Percentiles rank a stretch among this genome's conserved stretches.
Evolutionary conservation across 2,888 invertebrate species (phyloP).

Genomic region (Erebia ligea): DNA sequence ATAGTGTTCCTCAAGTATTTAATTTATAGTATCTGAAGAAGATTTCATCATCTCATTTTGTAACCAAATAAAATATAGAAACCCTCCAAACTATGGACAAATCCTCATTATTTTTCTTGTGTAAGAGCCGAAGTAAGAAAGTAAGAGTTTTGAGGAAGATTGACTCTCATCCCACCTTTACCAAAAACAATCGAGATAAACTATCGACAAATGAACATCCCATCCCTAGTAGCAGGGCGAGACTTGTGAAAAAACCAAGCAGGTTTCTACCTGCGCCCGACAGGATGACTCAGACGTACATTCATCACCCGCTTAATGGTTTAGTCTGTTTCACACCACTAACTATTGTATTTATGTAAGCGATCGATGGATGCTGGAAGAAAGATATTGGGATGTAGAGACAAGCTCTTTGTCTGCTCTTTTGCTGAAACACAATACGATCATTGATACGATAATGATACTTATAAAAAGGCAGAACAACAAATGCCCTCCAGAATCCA

Average conservation of each 20-base stretch:
- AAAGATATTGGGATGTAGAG: slow-evolving; percentile 1
- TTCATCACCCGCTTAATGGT: slow-evolving; percentile 45
- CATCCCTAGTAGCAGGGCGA: slow-evolving; percentile 20
- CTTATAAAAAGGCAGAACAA: too few relatives aligned
- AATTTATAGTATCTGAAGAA: too few relatives aligned
- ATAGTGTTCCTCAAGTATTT: too few relatives aligned
- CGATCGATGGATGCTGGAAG: slow-evolving; percentile 16
- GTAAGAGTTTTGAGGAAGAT: neutral
- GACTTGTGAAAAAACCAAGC: slow-evolving; percentile 40
- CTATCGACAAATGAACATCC: slow-evolving; percentile 8
- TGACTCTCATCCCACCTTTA: neutral
- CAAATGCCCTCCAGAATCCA: too few relatives aligned
- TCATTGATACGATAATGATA: too few relatives aligned
- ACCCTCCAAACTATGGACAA: too few relatives aligned
- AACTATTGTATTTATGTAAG: slow-evolving; percentile 23
- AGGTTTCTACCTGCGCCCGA: slow-evolving; percentile 49
- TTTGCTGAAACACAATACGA: neutral
- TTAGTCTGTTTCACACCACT: slow-evolving; percentile 26
- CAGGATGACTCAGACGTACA: slow-evolving; percentile 48
- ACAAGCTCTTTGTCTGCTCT: neutral
- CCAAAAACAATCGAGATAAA: neutral
- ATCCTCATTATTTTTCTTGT: too few relatives aligned
- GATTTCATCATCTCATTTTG: too few relatives aligned
- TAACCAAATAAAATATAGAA: too few relatives aligned
- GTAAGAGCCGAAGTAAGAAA: too few relatives aligned